phyloP scores from a whole-genome alignment of 2,113 vertebrate species.

The Stomatorhinus ivindoensis region DNA sequence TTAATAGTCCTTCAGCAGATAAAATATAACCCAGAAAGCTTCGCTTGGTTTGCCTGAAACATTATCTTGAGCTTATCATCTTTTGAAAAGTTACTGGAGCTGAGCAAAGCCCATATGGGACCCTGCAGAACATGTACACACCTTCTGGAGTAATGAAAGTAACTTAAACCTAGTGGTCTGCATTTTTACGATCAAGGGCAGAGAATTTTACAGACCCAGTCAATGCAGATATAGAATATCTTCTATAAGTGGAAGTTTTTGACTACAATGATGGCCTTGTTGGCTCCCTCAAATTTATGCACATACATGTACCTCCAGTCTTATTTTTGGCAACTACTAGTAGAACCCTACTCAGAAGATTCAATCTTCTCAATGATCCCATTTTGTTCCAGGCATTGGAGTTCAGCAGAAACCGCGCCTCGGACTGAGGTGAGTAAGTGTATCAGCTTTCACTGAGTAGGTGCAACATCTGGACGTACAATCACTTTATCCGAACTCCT shows the following conservation, averaged over 20 bases:
- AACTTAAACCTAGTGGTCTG: not conserved
- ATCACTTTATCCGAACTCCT: not conserved
- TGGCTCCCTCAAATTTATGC: too few species aligned
- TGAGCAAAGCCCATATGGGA: not conserved
- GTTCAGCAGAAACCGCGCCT: too few species aligned
- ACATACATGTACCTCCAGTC: too few species aligned
- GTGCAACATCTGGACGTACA: too few species aligned
- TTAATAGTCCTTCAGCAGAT: constrained; percentile 7
- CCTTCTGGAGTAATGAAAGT: not conserved
- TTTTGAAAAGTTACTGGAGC: not conserved
- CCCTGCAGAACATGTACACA: not conserved
- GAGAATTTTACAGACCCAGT: not conserved
- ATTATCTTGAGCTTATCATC: not conserved
- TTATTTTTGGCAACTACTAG: too few species aligned
- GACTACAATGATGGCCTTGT: too few species aligned
- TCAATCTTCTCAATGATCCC: too few species aligned
- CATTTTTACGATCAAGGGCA: not conserved
- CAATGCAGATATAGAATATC: not conserved
- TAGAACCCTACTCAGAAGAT: too few species aligned
- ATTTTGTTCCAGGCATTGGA: too few species aligned
- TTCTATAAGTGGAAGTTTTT: not conserved
- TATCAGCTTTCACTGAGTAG: too few species aligned
- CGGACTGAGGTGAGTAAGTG: too few species aligned
- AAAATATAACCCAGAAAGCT: constrained; percentile 20
- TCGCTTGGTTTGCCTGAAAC: constrained; percentile 11